Conservation (phyloP, 1,140 invertebrate species). For the Brachionus angularis region DNA sequence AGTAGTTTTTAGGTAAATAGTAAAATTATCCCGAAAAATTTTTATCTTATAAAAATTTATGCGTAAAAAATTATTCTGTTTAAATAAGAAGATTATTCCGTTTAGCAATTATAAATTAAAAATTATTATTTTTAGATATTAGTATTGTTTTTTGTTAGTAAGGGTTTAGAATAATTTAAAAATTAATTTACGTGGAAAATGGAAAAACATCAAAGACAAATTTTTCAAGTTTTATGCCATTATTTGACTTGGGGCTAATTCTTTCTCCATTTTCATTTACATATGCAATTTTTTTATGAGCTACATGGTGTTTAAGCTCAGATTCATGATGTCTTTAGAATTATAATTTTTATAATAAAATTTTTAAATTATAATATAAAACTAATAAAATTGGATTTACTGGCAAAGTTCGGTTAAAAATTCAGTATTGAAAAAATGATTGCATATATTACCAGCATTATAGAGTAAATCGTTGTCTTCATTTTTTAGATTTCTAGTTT, state of each 20-base stretch:
- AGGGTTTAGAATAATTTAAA: neutral
- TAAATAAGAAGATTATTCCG: neutral
- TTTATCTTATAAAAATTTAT: neutral
- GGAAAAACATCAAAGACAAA: slow-evolving; percentile 98
- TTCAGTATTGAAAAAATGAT: slow-evolving; percentile 86
- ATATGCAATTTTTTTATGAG: slow-evolving; percentile 93
- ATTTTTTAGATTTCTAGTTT: slow-evolving; percentile 75
- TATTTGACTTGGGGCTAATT: slow-evolving; percentile 72
- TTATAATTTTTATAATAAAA: neutral
- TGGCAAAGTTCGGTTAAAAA: slow-evolving; percentile 67
- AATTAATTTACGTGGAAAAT: slow-evolving; percentile 67
- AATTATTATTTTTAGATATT: slow-evolving; percentile 58
- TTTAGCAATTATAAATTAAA: slow-evolving; percentile 40
- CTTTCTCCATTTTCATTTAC: slow-evolving; percentile 70
- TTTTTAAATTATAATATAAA: neutral
- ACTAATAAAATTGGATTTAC: neutral
- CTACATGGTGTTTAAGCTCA: slow-evolving; percentile 81
- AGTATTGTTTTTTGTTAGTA: neutral
- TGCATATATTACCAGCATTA: slow-evolving; percentile 93
- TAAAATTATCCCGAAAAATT: neutral
- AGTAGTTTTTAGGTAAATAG: neutral
- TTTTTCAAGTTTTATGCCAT: slow-evolving; percentile 98
- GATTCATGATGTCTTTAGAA: slow-evolving; percentile 48
- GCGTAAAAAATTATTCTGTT: neutral
- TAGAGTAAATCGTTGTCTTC: slow-evolving; percentile 76